Percentiles rank a stretch among this genome's conserved stretches.
Conservation (phyloP, 1,140 invertebrate genomes). For the Atta colombica region DNA sequence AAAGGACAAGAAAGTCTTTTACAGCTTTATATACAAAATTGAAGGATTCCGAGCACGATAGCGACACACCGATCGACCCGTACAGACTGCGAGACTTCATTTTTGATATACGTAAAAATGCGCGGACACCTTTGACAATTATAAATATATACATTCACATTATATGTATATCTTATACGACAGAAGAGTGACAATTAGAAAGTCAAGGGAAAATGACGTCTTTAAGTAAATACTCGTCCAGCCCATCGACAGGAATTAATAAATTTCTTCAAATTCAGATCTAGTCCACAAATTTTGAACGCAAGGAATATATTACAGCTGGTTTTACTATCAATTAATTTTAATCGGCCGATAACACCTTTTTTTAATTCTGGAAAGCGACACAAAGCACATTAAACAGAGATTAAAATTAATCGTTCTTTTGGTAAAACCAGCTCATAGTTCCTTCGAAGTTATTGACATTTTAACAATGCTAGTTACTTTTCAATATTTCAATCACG, state of each 20-base stretch:
- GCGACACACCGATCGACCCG: slow-evolving; percentile 49
- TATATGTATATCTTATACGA: slow-evolving; percentile 43
- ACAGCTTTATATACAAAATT: slow-evolving; percentile 34
- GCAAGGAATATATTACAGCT: background rate
- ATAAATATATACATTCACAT: slow-evolving; percentile 54
- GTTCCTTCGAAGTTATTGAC: background rate
- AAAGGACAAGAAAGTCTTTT: background rate
- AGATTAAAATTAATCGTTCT: slow-evolving; percentile 17
- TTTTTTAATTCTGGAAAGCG: background rate
- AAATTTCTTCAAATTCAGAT: slow-evolving; percentile 17
- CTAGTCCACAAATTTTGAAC: slow-evolving; percentile 8
- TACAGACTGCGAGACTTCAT: slow-evolving; percentile 25
- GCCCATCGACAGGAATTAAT: slow-evolving; percentile 24
- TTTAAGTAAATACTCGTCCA: slow-evolving; percentile 53
- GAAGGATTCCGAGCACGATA: slow-evolving; percentile 38
- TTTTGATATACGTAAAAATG: slow-evolving; percentile 43
- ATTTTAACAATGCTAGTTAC: background rate
- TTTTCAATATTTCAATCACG: slow-evolving; percentile 9
- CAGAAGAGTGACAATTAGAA: slow-evolving; percentile 1
- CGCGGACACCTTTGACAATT: slow-evolving; percentile 53
- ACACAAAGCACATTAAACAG: background rate
- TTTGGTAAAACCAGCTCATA: slow-evolving; percentile 2
- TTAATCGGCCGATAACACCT: background rate
- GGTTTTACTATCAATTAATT: slow-evolving; percentile 10
- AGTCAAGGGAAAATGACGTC: slow-evolving; percentile 1